Base-by-base conservation (phyloP, 2,113 vertebrate species). In the Copsychus sechellarum region DNA sequence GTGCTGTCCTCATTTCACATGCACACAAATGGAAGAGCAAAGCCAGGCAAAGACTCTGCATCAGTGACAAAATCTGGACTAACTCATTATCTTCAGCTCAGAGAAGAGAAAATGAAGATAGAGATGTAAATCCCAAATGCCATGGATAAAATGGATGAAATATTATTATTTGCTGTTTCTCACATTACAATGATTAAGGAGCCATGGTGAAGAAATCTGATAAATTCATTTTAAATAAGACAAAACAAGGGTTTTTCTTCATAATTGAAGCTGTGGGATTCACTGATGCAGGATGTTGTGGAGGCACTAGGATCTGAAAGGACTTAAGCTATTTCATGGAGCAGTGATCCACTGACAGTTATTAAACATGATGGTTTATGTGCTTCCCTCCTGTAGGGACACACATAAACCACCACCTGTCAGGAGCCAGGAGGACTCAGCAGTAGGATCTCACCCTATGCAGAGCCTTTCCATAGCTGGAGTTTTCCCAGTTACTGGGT, bases 91-190 rank as follows among this genome's bases (percentile, higher is more conserved):
- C 62, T 50, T 58, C 76, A 90, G 77, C 65, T 74, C 65, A 67
- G 48, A 81, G 21, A 65, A 72, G 53, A 74, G 48, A 53, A 50
- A 86, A 81, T 28, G 25, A 48, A 83, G 67, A 78, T 31, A 69
- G 43, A 70, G 34, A 56, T 42, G 31, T 33, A 90, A 96, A 96
- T 42, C 62, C 34, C 40, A n/a, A 65, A 20, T 56, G 40, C 8
- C 48, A 50, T 0, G 12, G 78, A 69, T 69, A 29, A 91, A 93
- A 81, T 4, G 47, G 73, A 64, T 87, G 51, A 79, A 71, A 92
- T 70, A 72, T 26, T 81, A 53, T 51, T 84, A 74, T 79, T 88
- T 82, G 28, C 31, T 23, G 7, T 60, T 94, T 71, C 66, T 93
- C 71, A 61, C 25, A 28, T 77, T 86, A 81, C 26, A 34, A 18